These are phyloP conservation scores for Tigriopus californicus DNA, from an alignment of 2,888 invertebrate species.

Conservation along the genomic window DNA sequence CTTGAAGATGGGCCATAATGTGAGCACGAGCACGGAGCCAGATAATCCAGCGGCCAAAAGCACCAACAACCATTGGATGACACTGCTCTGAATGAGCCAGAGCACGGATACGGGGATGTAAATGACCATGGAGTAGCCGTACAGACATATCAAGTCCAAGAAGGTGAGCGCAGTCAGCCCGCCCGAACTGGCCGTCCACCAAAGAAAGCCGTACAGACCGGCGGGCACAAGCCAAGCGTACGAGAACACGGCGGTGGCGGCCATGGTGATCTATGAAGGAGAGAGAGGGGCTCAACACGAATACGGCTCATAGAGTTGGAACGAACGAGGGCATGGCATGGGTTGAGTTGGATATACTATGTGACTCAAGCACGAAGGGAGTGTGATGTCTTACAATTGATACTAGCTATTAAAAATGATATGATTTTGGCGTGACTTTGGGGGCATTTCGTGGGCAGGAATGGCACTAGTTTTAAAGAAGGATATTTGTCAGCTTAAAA, in stretches of 20 bases:
- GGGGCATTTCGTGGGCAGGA: no score
- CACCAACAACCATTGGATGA: not conserved
- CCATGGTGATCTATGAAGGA: constrained; percentile 34
- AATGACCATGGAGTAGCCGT: constrained; percentile 83
- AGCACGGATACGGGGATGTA: constrained; percentile 69
- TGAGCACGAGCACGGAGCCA: not conserved
- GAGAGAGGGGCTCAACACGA: not conserved
- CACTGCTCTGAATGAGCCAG: not conserved
- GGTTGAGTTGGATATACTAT: no score
- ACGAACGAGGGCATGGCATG: no score
- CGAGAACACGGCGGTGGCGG: constrained; percentile 67
- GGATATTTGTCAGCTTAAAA: no score
- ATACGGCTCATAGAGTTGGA: no score
- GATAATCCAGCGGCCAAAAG: not conserved
- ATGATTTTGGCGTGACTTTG: no score
- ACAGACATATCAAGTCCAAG: constrained; percentile 74
- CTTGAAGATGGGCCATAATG: not conserved
- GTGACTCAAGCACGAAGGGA: no score
- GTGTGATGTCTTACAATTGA: no score
- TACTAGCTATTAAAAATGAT: no score
- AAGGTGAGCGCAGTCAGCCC: constrained; percentile 33
- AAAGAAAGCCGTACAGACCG: constrained; percentile 60
- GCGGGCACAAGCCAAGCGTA: constrained; percentile 75
- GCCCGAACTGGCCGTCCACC: constrained; percentile 44
- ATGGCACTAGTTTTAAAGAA: no score